Evolutionary conservation across 1,140 invertebrate genomes (phyloP).

Genomic region (Phthorimaea operculella): DNA sequence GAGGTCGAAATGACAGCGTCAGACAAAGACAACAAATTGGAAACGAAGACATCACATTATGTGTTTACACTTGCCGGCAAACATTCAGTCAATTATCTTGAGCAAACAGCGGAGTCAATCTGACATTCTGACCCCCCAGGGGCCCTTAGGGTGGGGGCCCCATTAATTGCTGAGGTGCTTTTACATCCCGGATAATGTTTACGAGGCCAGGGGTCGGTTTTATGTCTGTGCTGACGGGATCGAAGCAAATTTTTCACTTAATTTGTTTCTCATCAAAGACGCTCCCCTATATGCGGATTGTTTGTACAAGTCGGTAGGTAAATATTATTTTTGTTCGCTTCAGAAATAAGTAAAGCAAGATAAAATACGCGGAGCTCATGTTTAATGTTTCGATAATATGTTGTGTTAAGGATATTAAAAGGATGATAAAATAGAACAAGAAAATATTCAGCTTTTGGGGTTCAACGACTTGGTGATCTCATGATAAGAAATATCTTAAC

Average conservation of each 20-base stretch:
- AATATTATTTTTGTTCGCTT: too few species aligned
- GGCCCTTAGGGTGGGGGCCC: neutral
- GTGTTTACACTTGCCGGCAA: neutral
- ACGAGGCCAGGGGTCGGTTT: neutral
- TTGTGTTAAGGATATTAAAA: too few species aligned
- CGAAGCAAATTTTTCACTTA: neutral
- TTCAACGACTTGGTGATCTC: too few species aligned
- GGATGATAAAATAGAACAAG: too few species aligned
- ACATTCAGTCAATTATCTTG: neutral
- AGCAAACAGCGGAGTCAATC: neutral
- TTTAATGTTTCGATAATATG: too few species aligned
- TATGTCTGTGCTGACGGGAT: neutral
- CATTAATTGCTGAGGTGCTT: conserved; percentile 1
- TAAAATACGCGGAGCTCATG: too few species aligned
- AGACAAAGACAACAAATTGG: neutral
- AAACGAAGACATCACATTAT: neutral
- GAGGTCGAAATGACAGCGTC: neutral
- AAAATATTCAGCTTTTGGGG: too few species aligned
- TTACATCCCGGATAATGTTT: conserved; percentile 1
- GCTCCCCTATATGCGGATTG: too few species aligned
- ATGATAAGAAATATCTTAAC: too few species aligned
- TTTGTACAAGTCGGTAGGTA: too few species aligned
- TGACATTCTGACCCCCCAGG: neutral
- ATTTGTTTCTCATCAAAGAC: neutral
- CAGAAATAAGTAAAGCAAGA: too few species aligned